These are phyloP conservation scores for Vimba vimba DNA, from an alignment of 2,113 vertebrate genomes.

Conservation along the genomic window DNA sequence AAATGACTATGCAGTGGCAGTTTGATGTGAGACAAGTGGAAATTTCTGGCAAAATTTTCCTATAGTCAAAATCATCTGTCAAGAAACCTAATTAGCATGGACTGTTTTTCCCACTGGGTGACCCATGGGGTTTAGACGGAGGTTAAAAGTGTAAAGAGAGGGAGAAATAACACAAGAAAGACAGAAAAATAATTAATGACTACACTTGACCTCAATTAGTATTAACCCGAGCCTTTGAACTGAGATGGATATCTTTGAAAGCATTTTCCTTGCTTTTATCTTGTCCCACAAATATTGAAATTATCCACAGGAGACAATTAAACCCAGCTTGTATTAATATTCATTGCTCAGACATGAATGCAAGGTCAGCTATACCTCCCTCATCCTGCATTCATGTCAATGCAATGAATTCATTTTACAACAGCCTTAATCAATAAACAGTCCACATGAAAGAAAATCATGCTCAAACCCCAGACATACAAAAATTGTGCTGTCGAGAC, in stretches of 20 bases:
- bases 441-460: neutral
- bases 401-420: neutral
- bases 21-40: neutral
- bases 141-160: conserved; percentile 18
- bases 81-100: conserved; percentile 42
- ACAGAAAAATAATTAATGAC: neutral
- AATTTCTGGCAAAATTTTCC: neutral
- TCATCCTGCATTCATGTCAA: too few species aligned
- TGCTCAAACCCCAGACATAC: neutral
- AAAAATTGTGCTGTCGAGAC: neutral
- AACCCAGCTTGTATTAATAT: neutral
- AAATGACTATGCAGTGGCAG: neutral
- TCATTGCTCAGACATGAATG: neutral
- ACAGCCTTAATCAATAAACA: neutral
- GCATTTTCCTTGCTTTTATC: neutral
- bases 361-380: neutral
- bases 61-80: neutral
- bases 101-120: conserved; percentile 1
- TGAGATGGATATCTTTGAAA: conserved; percentile 17
- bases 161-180: neutral
- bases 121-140: neutral
- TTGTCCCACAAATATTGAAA: neutral
- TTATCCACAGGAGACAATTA: neutral
- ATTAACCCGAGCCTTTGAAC: neutral
- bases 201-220: neutral